Base-by-base conservation (phyloP, 2,888 invertebrate genomes). In the Mythimna loreyi region DNA sequence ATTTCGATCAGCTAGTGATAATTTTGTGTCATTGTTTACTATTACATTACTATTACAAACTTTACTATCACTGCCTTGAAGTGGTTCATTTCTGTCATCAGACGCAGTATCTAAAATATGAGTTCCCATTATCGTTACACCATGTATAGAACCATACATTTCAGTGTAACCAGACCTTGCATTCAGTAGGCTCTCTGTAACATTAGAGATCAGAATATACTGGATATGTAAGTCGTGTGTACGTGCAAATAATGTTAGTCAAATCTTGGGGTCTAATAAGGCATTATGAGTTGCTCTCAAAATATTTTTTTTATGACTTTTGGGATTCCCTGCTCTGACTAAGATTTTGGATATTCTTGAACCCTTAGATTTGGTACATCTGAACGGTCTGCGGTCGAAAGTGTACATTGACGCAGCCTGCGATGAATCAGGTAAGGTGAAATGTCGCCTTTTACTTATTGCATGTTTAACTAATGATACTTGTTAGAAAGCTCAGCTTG, bases 321-420 rank as follows among this genome's bases (percentile, higher is more conserved):
- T 50, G 84, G 80, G 40, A 78, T 79, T 80, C 67, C 81, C 85
- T 78, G 67, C 33, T 56, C 72, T 84, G 83, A 80, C 74, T n/a
- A 82, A 85, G 79, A 69, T 64, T 45, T 77, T 67, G 63, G 56
- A 53, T 72, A 78, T 74, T 85, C 81, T 76, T 62, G 69, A 33
- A 28, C 67, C 67, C 64, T 74, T 28, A 69, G 57, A 68, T n/a
- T 64, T 71, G 45, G 45, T 9, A 33, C 57, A 55, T 63, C 56
- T 58, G 21, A 53, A 68, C 80, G 47, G 69, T 75, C 52, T 77
- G 77, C 55, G 77, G 77, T 80, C 57, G 19, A 55, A 78, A 67
- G 81, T 67, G 67, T 61, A 72, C 67, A 78, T 55, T 81, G 81
- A 81, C 81, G 45, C 62, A 81, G 74, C 45, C 30, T 67, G 36